These are phyloP conservation scores for Scarus forsteni DNA, from an alignment of 2,797 vertebrate species.

Conservation along the genomic window DNA sequence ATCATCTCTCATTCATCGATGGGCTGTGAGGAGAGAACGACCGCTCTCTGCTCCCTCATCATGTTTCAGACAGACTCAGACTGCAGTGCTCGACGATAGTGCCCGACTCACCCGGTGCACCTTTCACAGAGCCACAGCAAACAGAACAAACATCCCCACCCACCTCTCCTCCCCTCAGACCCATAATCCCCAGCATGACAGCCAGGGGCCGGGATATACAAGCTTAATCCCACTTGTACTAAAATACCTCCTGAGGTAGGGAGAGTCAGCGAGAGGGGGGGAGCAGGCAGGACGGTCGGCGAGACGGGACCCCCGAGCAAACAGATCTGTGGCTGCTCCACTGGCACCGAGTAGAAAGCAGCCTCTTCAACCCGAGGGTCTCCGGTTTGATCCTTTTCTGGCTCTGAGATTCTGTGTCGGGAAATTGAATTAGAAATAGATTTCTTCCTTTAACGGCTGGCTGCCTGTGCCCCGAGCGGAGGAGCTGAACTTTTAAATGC, in stretches of 20 bases:
- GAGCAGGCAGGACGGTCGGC: constrained; percentile 3
- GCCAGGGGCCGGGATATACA: constrained; percentile 74
- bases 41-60: too few species aligned
- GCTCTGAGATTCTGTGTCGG: constrained; percentile 24
- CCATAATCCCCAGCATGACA: constrained; percentile 75
- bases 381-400: constrained; percentile 48
- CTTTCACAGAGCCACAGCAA: constrained; percentile 56
- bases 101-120: too few species aligned
- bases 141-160: constrained; percentile 66
- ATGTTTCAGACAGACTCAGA: background rate
- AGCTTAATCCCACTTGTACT: constrained; percentile 78
- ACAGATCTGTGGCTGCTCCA: constrained; percentile 14
- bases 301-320: constrained; percentile 34
- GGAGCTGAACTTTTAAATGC: constrained; percentile 10
- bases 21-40: too few species aligned
- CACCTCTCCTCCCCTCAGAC: constrained; percentile 56
- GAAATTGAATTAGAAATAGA: constrained; percentile 56
- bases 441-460: constrained; percentile 42
- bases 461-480: constrained; percentile 43
- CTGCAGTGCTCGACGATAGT: background rate
- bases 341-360: constrained; percentile 10
- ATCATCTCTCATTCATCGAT: too few species aligned
- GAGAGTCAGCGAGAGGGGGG: constrained; percentile 31
- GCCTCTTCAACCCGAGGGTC: constrained; percentile 18
- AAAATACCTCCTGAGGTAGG: constrained; percentile 70